Conservation (phyloP, 2,797 vertebrate species). For the Argentina silus region DNA sequence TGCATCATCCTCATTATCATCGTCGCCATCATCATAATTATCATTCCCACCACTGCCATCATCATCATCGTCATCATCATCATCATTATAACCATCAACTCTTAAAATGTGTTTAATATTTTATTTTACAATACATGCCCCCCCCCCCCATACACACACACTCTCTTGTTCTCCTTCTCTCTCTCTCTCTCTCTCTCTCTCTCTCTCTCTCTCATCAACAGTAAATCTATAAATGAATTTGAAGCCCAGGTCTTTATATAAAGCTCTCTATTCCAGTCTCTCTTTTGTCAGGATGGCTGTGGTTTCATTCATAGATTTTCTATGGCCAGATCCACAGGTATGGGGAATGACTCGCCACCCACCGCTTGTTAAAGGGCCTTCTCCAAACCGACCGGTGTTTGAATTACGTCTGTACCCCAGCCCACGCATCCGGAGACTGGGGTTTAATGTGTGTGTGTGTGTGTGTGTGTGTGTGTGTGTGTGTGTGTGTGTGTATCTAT, state of each 20-base stretch:
- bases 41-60: too few relatives aligned
- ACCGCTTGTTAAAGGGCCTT: neutral
- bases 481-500: neutral
- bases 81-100: too few relatives aligned
- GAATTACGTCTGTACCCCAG: neutral
- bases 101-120: too few relatives aligned
- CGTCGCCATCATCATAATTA: too few relatives aligned
- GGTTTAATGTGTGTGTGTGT: neutral
- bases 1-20: too few relatives aligned
- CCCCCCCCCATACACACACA: too few relatives aligned
- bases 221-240: neutral
- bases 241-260: neutral
- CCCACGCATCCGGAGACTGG: constrained; percentile 1
- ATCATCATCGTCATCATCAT: too few relatives aligned
- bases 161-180: too few relatives aligned
- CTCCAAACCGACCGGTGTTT: neutral
- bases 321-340: constrained; percentile 4
- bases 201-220: too few relatives aligned
- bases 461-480: neutral
- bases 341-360: neutral
- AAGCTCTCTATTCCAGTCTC: constrained; percentile 26
- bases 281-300: neutral
- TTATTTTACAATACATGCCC: too few relatives aligned
- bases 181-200: too few relatives aligned
- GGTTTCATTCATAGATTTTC: constrained; percentile 42